Evolutionary conservation across 2,888 invertebrate genomes (phyloP).

Genomic region (Harpalus rubripes): DNA sequence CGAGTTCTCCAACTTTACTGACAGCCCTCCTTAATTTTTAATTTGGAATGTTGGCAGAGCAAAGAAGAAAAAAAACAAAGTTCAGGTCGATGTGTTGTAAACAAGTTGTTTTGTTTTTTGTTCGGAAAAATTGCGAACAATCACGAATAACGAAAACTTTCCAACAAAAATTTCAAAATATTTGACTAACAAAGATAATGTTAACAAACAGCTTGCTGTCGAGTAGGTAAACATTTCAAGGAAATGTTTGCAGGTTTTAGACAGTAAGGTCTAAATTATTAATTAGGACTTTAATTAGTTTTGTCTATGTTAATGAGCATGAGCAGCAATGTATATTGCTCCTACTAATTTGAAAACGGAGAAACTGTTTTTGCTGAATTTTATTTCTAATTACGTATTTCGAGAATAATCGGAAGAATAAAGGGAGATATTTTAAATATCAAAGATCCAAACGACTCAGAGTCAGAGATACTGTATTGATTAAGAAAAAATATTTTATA

Average conservation of each 20-base stretch:
- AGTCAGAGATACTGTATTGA: no score
- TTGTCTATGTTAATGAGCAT: no score
- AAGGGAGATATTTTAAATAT: no score
- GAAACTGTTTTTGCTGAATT: no score
- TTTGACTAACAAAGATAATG: not conserved
- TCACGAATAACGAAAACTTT: not conserved
- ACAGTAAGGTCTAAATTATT: no score
- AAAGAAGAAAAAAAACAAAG: not conserved
- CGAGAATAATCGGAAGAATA: no score
- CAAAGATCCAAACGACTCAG: no score
- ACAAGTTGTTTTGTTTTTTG: conserved; percentile 2
- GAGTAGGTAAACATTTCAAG: not conserved
- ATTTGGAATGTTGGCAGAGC: not conserved
- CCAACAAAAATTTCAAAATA: not conserved
- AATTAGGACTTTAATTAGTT: no score
- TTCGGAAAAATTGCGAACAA: not conserved
- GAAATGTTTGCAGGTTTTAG: not conserved
- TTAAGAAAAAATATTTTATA: no score
- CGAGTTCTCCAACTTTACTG: not conserved
- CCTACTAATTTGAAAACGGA: no score
- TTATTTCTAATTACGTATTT: no score
- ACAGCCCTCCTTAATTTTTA: not conserved
- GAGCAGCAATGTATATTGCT: no score
- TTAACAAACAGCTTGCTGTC: not conserved
- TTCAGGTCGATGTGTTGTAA: not conserved